Conservation (phyloP, 2,888 invertebrate genomes). For the Tinea pellionella region DNA sequence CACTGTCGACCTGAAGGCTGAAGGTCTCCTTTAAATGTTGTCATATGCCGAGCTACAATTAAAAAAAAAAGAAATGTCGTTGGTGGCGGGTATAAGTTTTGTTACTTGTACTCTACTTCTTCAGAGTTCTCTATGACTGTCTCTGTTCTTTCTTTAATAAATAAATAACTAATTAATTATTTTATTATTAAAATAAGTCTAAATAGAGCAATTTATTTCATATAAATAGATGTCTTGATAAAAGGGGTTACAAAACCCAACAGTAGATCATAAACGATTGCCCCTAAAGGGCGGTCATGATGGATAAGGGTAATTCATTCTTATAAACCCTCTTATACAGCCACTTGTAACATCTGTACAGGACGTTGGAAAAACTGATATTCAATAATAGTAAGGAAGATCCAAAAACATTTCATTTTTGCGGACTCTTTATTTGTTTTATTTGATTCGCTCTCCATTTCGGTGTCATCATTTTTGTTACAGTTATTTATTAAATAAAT, state of each 20-base stretch:
- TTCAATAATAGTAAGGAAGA: neutral
- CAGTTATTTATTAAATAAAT: neutral
- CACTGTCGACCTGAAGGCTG: too few relatives aligned
- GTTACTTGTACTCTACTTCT: too few relatives aligned
- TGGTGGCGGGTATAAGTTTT: too few relatives aligned
- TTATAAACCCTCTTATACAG: neutral
- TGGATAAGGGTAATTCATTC: slow-evolving; percentile 8
- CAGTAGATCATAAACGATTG: slow-evolving; percentile 11
- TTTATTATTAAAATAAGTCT: neutral
- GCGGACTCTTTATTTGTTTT: neutral
- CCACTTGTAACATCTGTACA: slow-evolving; percentile 5
- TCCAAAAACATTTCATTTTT: neutral
- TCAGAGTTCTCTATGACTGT: too few relatives aligned
- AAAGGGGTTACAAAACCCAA: slow-evolving; percentile 3
- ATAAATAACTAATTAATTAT: neutral
- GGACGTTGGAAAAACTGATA: neutral
- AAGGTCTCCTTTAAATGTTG: too few relatives aligned
- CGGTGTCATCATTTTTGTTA: neutral
- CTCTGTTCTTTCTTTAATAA: too few relatives aligned
- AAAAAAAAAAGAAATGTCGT: too few relatives aligned
- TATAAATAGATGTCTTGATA: slow-evolving; percentile 4
- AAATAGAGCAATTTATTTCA: neutral
- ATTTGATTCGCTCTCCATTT: neutral
- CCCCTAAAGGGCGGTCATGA: neutral
- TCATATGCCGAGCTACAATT: too few relatives aligned